Percentiles rank a stretch among this genome's conserved stretches.
Evolutionary conservation across 2,888 invertebrate genomes (phyloP).

Genomic region (Gerris lacustris): DNA sequence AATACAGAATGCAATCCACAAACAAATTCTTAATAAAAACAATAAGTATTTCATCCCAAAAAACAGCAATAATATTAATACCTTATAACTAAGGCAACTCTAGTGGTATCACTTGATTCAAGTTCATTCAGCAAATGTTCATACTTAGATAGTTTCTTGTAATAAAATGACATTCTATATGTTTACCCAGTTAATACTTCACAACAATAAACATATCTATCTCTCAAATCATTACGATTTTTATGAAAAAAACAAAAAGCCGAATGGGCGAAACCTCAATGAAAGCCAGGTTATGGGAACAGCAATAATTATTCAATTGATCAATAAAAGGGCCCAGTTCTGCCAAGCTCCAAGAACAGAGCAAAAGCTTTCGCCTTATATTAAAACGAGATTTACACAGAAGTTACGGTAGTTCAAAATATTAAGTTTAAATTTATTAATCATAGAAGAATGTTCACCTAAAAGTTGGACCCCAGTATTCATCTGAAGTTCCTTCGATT

Average conservation of each 20-base stretch:
- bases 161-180: neutral
- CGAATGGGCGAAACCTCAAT: neutral
- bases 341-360: neutral
- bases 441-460: conserved; percentile 41
- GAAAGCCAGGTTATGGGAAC: conserved; percentile 8
- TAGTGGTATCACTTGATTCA: conserved; percentile 39
- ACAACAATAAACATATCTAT: neutral
- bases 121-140: conserved; percentile 40
- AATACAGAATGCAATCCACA: neutral
- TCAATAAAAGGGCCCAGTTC: conserved; percentile 8
- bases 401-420: too few relatives aligned
- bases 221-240: neutral
- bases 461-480: conserved; percentile 85
- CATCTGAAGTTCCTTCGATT: conserved; percentile 73
- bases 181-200: neutral
- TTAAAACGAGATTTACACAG: too few relatives aligned
- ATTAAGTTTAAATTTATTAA: too few relatives aligned
- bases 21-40: too few relatives aligned
- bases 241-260: neutral
- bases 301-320: neutral
- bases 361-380: neutral
- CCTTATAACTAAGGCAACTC: conserved; percentile 40
- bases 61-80: conserved; percentile 26
- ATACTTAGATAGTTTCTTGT: conserved; percentile 33
- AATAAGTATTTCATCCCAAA: too few relatives aligned